These are phyloP conservation scores for Cuculus canorus DNA, from an alignment of 2,797 vertebrate genomes.

Conservation along the genomic window DNA sequence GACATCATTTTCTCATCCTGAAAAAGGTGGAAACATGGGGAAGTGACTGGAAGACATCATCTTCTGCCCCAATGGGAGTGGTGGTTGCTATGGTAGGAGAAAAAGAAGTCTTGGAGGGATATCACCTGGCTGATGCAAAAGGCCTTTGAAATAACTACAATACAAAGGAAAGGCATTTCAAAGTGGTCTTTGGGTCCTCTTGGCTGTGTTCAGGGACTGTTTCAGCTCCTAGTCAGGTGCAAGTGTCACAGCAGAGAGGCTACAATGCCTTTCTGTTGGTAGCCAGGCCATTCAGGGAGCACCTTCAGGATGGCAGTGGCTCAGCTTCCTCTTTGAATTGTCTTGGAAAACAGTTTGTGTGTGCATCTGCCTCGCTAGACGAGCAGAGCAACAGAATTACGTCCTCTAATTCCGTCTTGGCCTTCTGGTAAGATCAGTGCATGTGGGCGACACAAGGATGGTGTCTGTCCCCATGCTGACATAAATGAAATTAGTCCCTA, in stretches of 20 bases:
- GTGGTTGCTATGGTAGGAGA: background rate
- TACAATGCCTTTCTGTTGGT: background rate
- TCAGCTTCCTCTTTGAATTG: background rate
- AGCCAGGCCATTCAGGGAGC: background rate
- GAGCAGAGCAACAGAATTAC: background rate
- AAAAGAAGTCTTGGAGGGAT: background rate
- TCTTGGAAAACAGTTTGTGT: background rate
- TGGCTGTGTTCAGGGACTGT: background rate
- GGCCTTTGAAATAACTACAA: background rate
- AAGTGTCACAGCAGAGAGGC: background rate
- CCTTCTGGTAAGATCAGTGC: slow-evolving; percentile 1
- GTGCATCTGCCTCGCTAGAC: background rate
- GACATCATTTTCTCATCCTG: background rate
- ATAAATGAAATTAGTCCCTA: background rate
- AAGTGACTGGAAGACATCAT: background rate
- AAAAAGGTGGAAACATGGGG: background rate
- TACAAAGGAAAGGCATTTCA: background rate
- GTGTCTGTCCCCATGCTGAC: background rate
- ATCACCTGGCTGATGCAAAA: background rate
- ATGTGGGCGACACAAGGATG: background rate
- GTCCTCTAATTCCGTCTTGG: background rate
- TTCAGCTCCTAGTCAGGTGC: background rate
- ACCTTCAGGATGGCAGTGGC: background rate
- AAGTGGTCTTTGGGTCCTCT: background rate
- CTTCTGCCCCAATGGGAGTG: background rate